Conservation (phyloP, 92 coral and sea anemone genomes). For the Epizoanthus ramosus region DNA sequence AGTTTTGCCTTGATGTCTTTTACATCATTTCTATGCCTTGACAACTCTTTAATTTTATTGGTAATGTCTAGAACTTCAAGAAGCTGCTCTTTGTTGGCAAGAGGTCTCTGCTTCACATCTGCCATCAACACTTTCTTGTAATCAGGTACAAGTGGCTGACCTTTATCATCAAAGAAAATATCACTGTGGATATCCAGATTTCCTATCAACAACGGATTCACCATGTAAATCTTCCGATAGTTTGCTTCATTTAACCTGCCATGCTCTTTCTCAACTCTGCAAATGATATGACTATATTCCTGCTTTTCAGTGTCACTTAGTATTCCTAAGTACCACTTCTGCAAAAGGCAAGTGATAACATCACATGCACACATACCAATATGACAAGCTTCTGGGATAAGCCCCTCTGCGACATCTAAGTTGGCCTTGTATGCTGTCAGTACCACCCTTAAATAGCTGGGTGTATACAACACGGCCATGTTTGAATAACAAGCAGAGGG, state of each 20-base stretch:
- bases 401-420: not conserved
- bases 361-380: constrained; percentile 2
- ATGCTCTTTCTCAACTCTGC: constrained; percentile 3
- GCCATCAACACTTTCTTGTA: not conserved
- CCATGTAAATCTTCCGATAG: constrained; percentile 2
- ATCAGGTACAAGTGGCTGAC: not conserved
- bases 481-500: constrained; percentile 10
- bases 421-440: constrained; percentile 17
- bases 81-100: not conserved
- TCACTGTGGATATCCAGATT: constrained; percentile 2
- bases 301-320: not conserved
- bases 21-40: not conserved
- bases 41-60: not conserved
- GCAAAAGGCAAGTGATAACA: constrained; percentile 10
- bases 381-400: not conserved
- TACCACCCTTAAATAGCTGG: not conserved
- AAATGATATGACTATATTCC: not conserved
- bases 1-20: not conserved
- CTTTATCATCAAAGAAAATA: not conserved
- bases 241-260: not conserved
- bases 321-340: constrained; percentile 7
- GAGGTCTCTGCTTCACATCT: not conserved
- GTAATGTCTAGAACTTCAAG: not conserved
- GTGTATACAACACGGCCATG: constrained; percentile 13
- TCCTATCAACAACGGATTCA: constrained; percentile 8